These are phyloP conservation scores for Branchipolynoe longqiensis DNA, from an alignment of 2,888 invertebrate species.

Conservation along the genomic window DNA sequence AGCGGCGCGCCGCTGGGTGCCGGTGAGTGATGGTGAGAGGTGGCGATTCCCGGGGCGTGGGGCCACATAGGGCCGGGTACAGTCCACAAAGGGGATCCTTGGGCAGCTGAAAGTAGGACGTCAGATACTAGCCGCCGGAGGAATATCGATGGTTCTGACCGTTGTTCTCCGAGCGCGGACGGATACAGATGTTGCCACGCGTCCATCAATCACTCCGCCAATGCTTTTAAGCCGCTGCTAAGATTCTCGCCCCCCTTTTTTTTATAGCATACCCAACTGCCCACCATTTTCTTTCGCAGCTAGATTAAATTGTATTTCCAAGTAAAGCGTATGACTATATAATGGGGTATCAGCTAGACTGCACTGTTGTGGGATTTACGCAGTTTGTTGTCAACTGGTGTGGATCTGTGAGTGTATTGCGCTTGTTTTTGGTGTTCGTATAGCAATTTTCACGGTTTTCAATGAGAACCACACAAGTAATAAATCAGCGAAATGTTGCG, in stretches of 20 bases:
- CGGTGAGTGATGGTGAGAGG: constrained; percentile 14
- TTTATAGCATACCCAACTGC: no score
- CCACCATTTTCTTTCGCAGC: background rate
- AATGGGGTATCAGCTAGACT: no score
- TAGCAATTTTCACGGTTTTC: no score
- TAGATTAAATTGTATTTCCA: no score
- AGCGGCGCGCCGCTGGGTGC: constrained; percentile 1
- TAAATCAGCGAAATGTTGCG: no score
- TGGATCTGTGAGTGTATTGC: no score
- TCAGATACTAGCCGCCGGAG: constrained; percentile 1
- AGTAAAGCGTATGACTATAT: no score
- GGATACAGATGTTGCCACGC: constrained; percentile 3
- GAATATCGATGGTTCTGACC: constrained; percentile 37
- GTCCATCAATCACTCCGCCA: constrained; percentile 21
- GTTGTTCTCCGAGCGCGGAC: constrained; percentile 7
- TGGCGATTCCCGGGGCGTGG: background rate
- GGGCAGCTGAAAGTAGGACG: constrained; percentile 16
- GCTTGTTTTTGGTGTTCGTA: no score
- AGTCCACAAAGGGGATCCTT: constrained; percentile 7
- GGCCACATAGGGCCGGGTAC: background rate
- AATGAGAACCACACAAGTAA: no score
- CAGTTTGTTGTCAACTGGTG: no score
- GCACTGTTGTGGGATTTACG: no score
- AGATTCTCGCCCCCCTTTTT: background rate
- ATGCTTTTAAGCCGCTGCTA: constrained; percentile 14